Evolutionary conservation across 2,113 vertebrate species (phyloP), one percentile per base, ranked within the genome.

Genomic region (Ageneiosus marmoratus): DNA sequence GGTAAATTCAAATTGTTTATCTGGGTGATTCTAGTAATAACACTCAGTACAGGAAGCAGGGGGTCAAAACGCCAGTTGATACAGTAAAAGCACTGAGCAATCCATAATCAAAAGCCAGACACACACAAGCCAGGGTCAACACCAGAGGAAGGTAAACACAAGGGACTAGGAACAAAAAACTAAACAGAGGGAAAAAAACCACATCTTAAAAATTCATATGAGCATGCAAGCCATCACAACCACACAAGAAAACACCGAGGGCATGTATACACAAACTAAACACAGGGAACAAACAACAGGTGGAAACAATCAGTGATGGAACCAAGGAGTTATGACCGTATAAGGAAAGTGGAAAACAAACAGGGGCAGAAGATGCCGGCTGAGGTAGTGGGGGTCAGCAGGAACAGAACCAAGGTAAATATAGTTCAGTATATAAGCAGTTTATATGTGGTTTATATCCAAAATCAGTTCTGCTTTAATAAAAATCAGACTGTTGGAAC

Each of bases 191-290:
- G n/a, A n/a, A n/a, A 37, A 34, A 34, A 69, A 44, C 37, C 67
- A 70, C 67, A 70, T 70, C 67, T 70, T 70, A 13, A 70, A 70
- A 70, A 70, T 70, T 46, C 37, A 70, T 70, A 70, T n/a, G 67
- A 70, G n/a, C 20, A 41, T 15, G 22, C 69, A 72, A 46, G 41
- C 13, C 24, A 46, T n/a, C 4, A 37, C 41, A 6, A 50, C 46
- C 46, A 4, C 70, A 74, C 46, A 72, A 46, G 69, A 46, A 72
- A 72, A 72, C 41, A 53, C 72, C 4, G 48, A 74, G 46, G 46
- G 70, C 4, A 74, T 50, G 44, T 29, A 50, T 74, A 74, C 72
- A 51, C 72, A 51, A 74, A 74, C 72, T 53, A 74, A 74, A 74
- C 72, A 74, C 27, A 16, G 9, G 46, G 48, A 74, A 53, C 48